Percentiles rank a stretch among this genome's conserved stretches.
Conservation (phyloP, 2,888 invertebrate species). For the Caenorhabditis becei region DNA sequence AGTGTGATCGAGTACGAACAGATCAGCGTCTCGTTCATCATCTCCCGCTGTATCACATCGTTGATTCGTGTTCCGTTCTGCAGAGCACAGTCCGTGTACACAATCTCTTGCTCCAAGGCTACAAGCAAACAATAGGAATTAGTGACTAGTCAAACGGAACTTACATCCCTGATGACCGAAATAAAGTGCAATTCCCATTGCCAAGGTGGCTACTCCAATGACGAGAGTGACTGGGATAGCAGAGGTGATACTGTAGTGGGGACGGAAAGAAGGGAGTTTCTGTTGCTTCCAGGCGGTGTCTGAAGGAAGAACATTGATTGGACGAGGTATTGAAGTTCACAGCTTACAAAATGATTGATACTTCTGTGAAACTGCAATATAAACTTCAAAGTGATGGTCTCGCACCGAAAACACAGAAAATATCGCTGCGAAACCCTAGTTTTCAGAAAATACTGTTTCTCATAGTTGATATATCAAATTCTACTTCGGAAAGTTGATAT, state of each 20-base stretch:
- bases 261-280: constrained; percentile 67
- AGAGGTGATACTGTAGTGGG: constrained; percentile 62
- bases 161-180: constrained; percentile 63
- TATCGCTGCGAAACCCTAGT: no score
- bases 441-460: no score
- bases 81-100: constrained; percentile 71
- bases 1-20: constrained; percentile 62
- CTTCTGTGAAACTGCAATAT: background rate
- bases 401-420: no score
- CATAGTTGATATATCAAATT: no score
- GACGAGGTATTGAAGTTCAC: no score
- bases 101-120: constrained; percentile 68
- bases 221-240: constrained; percentile 64
- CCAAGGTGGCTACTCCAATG: constrained; percentile 51
- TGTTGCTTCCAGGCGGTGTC: constrained; percentile 73
- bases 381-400: no score
- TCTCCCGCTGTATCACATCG: constrained; percentile 19
- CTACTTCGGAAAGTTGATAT: no score
- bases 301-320: no score
- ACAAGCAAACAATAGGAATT: constrained; percentile 31
- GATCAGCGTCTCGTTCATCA: constrained; percentile 34
- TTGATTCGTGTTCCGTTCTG: constrained; percentile 32
- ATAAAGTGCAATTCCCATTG: constrained; percentile 63
- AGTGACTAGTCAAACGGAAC: constrained; percentile 7
- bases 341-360: background rate